phyloP scores from a whole-genome alignment of 2,888 invertebrate species.

The Drosophila anomalata region DNA sequence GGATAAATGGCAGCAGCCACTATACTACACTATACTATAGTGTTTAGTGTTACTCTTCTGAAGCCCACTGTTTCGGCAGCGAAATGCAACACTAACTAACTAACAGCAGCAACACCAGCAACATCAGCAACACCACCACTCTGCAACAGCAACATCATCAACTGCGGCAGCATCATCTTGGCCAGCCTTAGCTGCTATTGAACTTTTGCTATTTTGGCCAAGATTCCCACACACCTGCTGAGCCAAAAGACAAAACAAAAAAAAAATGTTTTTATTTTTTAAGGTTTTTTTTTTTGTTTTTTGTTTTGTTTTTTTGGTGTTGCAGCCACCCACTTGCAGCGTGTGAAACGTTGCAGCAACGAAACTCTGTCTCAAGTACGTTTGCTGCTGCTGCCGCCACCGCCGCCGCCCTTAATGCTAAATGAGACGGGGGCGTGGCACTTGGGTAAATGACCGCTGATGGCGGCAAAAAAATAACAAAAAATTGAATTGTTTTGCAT shows the following conservation, averaged over 20 bases:
- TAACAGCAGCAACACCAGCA: conserved; percentile 4
- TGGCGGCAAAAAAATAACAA: conserved; percentile 37
- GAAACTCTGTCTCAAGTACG: conserved; percentile 74
- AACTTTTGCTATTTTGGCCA: conserved; percentile 77
- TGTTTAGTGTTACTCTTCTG: conserved; percentile 28
- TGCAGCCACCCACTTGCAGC: conserved; percentile 55
- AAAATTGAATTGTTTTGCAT: conserved; percentile 79
- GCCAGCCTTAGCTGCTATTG: conserved; percentile 62
- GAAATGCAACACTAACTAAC: conserved; percentile 25
- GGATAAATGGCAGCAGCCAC: conserved; percentile 26
- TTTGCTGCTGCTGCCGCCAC: conserved; percentile 48
- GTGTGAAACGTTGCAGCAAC: conserved; percentile 65
- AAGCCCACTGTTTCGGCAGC: conserved; percentile 31
- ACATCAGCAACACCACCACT: background rate
- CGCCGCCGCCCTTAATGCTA: conserved; percentile 58
- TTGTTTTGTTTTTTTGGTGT: conserved; percentile 6
- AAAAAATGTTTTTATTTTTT: conserved; percentile 8
- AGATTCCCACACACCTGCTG: conserved; percentile 77
- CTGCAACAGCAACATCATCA: conserved; percentile 20
- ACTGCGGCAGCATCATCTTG: conserved; percentile 29
- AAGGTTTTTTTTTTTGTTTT: conserved; percentile 2
- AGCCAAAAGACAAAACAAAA: conserved; percentile 1
- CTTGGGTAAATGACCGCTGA: conserved; percentile 43
- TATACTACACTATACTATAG: background rate
- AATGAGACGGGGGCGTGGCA: conserved; percentile 1